Evolutionary conservation across 2,797 vertebrate genomes (phyloP).

Genomic region (Macropodus opercularis): DNA sequence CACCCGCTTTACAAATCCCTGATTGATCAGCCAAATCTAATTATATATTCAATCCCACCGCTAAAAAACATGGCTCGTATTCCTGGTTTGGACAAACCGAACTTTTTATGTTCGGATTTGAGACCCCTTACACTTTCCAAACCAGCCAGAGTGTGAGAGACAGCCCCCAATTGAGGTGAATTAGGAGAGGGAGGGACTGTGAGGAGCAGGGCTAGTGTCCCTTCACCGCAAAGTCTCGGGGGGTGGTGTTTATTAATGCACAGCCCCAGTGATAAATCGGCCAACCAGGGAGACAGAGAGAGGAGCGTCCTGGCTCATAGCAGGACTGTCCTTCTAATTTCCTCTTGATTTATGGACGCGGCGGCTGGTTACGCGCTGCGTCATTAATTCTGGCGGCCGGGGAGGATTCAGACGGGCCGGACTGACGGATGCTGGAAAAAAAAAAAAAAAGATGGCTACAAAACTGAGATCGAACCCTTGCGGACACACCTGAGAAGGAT

Average conservation of each 20-base stretch:
- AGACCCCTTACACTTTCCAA: slow-evolving; percentile 25
- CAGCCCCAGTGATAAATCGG: slow-evolving; percentile 95
- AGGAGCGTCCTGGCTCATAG: slow-evolving; percentile 64
- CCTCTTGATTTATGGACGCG: slow-evolving; percentile 94
- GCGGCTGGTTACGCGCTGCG: slow-evolving; percentile 84
- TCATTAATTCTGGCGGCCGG: slow-evolving; percentile 91
- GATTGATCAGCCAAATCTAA: slow-evolving; percentile 10
- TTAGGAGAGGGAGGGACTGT: slow-evolving; percentile 38
- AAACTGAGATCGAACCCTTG: slow-evolving; percentile 58
- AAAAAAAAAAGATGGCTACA: slow-evolving; percentile 61
- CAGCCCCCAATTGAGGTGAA: slow-evolving; percentile 79
- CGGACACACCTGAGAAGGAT: slow-evolving; percentile 51
- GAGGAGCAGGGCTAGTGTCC: slow-evolving; percentile 59
- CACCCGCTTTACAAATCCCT: slow-evolving; percentile 52
- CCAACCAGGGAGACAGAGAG: slow-evolving; percentile 87
- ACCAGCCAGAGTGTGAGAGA: slow-evolving; percentile 72
- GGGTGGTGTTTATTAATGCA: slow-evolving; percentile 96
- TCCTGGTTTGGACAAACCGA: slow-evolving; percentile 14
- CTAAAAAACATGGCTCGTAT: background rate
- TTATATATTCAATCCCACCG: slow-evolving; percentile 4
- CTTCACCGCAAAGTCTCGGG: slow-evolving; percentile 87
- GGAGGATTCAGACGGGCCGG: slow-evolving; percentile 77
- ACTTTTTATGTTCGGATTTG: background rate
- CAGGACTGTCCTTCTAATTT: slow-evolving; percentile 88
- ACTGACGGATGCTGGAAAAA: slow-evolving; percentile 66